Evolutionary conservation across 1,140 invertebrate species (phyloP), one percentile per base, ranked within the genome.

Genomic region (Apis florea): DNA sequence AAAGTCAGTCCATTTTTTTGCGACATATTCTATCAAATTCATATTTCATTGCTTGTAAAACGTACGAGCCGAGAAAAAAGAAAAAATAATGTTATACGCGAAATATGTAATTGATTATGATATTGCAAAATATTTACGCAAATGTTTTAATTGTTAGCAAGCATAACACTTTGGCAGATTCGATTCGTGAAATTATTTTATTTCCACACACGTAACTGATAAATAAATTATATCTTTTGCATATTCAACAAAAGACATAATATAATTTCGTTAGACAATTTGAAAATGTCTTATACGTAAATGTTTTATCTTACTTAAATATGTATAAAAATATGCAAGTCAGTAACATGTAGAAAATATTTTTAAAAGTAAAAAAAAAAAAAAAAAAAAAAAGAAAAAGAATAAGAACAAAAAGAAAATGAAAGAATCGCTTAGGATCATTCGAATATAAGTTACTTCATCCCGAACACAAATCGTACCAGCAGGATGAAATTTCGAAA

Each of bases 1-100:
- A 80, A 88, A 82, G 75, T 88, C 87, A 85, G 86, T 88, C 86
- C 85, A 76, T 79, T 79, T 76, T 82, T 79, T 82, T 73, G 61
- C 70, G 74, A 82, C 73, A 58, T 68, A 24, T 72, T 79, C 68
- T 71, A 71, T 64, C 80, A 69, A 77, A 67, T 77, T n/a, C n/a
- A 77, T 63, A 56, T 49, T 54, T 54, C 51, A 76, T 82, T 56
- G 66, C 31, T 68, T 67, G 53, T 40, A 68, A 68, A 82, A 51
- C 26, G 53, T 58, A 58, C 70, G 64, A 21, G 19, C 24, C 54
- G 24, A 58, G 31, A 58, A 21, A 13, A 58, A 47, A 49, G 21
- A 17, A n/a, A 53, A 67, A 40, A 40, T 40, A 40, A 79, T 66
- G 61, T 66, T 12, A n/a, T 69, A 56, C 64, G n/a, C 58, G 51